Percentiles rank a stretch among this genome's conserved stretches.
Evolutionary conservation across 2,797 vertebrate genomes (phyloP).

Genomic region (Neomorphus geoffroyi): DNA sequence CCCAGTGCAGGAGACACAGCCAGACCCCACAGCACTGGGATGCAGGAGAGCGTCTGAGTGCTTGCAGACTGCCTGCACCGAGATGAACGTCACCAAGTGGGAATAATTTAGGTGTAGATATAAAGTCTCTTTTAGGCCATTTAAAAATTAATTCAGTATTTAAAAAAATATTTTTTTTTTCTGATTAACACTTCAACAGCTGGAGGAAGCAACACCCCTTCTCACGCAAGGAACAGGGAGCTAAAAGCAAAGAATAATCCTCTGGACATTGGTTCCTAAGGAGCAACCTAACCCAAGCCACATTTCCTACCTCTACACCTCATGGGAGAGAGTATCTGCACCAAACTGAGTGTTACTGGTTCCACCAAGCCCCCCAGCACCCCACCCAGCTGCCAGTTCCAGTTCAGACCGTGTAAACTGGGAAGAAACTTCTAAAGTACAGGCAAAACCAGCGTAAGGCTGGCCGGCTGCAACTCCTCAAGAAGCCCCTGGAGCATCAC

Average conservation of each 20-base stretch:
- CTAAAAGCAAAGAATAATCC: not conserved
- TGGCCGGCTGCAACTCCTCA: fast-evolving
- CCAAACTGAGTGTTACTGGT: not conserved
- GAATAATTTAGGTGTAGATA: not conserved
- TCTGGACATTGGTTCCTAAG: not conserved
- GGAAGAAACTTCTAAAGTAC: not conserved
- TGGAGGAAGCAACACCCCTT: not conserved
- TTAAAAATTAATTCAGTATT: slow-evolving; percentile 42
- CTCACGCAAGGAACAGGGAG: not conserved
- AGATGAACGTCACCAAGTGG: not conserved
- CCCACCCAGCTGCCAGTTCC: not conserved
- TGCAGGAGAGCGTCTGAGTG: fast-evolving
- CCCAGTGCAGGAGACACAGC: not conserved
- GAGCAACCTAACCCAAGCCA: not conserved
- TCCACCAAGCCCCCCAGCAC: not conserved
- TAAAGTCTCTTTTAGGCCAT: slow-evolving; percentile 25
- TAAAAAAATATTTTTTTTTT: slow-evolving; percentile 44
- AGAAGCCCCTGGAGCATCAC: not conserved
- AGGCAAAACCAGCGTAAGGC: not conserved
- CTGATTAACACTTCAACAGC: slow-evolving; percentile 2
- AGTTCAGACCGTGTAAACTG: not conserved
- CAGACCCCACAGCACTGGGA: not conserved
- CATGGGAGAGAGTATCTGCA: not conserved
- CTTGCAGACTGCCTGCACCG: fast-evolving
- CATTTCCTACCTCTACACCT: not conserved